Conservation (phyloP, 1,140 invertebrate species). For the Macrobrachium nipponense region DNA sequence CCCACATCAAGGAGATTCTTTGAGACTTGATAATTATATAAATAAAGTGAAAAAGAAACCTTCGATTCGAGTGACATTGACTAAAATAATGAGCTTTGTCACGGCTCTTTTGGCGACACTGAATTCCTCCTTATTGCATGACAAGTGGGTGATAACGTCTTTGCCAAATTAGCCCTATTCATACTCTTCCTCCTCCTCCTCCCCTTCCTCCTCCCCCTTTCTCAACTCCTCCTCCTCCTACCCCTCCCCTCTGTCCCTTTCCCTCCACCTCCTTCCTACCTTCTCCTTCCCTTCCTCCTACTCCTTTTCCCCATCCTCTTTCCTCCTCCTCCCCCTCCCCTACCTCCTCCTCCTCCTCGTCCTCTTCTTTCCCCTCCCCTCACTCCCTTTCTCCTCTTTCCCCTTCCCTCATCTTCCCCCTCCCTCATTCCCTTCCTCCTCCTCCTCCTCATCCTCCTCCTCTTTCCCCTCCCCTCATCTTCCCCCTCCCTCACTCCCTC, state of each 20-base stretch:
- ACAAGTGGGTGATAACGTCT: no score
- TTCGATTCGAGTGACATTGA: no score
- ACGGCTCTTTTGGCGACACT: no score
- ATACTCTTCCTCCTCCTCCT: neutral
- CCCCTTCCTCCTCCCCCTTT: neutral
- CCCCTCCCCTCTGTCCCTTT: no score
- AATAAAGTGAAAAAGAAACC: no score
- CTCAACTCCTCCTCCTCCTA: neutral
- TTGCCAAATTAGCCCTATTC: neutral
- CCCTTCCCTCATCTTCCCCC: slow-evolving; percentile 1
- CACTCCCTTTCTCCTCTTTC: neutral
- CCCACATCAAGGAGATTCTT: no score
- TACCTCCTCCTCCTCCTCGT: neutral
- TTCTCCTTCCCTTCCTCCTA: neutral
- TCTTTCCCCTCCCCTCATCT: slow-evolving; percentile 5
- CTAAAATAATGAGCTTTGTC: no score
- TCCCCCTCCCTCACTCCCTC: neutral
- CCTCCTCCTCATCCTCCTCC: neutral
- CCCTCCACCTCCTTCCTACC: neutral
- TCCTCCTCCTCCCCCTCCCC: neutral
- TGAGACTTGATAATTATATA: no score
- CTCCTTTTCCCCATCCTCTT: no score
- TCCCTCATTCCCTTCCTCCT: neutral
- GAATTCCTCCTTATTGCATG: no score
- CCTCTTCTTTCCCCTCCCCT: neutral